Conservation (phyloP, 64 coral and sea anemone species). For the Montipora sp. region DNA sequence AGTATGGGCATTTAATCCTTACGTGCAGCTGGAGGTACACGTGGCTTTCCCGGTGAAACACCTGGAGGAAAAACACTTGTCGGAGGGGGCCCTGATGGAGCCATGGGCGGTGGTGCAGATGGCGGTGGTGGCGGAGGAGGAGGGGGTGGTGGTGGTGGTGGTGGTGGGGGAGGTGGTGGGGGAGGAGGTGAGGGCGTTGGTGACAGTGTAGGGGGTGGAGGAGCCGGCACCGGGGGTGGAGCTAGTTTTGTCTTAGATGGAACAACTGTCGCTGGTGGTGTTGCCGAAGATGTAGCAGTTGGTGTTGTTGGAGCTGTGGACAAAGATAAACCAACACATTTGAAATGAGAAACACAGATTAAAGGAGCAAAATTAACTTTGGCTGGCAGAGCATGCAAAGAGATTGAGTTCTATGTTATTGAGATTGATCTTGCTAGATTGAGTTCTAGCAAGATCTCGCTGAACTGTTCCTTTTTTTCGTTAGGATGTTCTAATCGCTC, state of each 20-base stretch:
- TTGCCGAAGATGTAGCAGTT: neutral
- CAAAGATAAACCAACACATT: neutral
- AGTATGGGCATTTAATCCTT: neutral
- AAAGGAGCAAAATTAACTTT: too few relatives aligned
- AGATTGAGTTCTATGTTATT: too few relatives aligned
- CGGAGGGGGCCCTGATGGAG: neutral
- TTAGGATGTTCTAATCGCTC: too few relatives aligned
- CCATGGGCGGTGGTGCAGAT: neutral
- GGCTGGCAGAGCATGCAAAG: too few relatives aligned
- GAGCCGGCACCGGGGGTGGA: neutral
- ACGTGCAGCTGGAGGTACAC: neutral
- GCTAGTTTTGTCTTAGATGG: neutral
- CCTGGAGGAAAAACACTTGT: neutral
- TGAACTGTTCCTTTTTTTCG: too few relatives aligned
- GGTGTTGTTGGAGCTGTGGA: neutral
- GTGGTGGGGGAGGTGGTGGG: neutral
- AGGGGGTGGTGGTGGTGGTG: constrained; percentile 23
- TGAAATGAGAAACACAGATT: neutral
- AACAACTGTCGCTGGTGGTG: constrained; percentile 4
- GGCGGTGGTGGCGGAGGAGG: constrained; percentile 8
- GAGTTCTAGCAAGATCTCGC: too few relatives aligned
- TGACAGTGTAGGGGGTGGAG: constrained; percentile 10
- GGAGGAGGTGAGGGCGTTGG: constrained; percentile 40
- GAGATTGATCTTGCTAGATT: too few relatives aligned
- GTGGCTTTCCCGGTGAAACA: neutral